phyloP scores from a whole-genome alignment of 2,888 invertebrate species.

The Cylindroiulus punctatus region DNA sequence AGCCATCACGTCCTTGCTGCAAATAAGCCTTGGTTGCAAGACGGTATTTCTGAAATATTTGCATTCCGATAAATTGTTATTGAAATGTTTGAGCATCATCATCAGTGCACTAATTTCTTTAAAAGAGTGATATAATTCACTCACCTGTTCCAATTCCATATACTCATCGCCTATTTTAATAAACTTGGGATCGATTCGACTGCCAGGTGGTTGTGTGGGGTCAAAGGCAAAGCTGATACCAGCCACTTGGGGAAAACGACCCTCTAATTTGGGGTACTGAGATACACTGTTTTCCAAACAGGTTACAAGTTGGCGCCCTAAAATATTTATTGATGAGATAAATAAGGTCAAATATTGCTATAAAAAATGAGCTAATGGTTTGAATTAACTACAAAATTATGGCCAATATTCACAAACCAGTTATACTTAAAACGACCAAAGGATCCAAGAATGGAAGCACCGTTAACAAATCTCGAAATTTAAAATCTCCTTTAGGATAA shows the following conservation, averaged over 20 bases:
- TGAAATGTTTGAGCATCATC: background rate
- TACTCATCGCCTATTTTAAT: conserved; percentile 88
- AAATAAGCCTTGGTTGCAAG: conserved; percentile 86
- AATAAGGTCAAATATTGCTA: background rate
- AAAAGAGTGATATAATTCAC: background rate
- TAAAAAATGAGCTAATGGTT: background rate
- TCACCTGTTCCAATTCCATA: conserved; percentile 70
- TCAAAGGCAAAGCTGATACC: conserved; percentile 68
- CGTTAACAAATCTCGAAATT: conserved; percentile 81
- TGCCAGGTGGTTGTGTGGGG: conserved; percentile 73
- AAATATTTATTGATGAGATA: background rate
- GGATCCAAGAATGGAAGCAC: conserved; percentile 89
- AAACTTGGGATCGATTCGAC: conserved; percentile 75
- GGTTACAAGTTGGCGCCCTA: conserved; percentile 74
- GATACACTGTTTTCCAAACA: conserved; percentile 86
- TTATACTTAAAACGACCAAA: conserved; percentile 78
- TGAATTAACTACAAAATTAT: too few species aligned
- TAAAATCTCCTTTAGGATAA: conserved; percentile 86
- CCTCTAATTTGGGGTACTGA: conserved; percentile 87
- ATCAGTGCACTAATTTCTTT: background rate
- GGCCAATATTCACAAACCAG: conserved; percentile 69
- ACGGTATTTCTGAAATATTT: conserved; percentile 73
- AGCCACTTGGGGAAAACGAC: conserved; percentile 87
- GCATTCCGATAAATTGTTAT: background rate
- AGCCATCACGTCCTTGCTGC: conserved; percentile 85